phyloP scores from a whole-genome alignment of 2,797 vertebrate species.

The Esox lucius region DNA sequence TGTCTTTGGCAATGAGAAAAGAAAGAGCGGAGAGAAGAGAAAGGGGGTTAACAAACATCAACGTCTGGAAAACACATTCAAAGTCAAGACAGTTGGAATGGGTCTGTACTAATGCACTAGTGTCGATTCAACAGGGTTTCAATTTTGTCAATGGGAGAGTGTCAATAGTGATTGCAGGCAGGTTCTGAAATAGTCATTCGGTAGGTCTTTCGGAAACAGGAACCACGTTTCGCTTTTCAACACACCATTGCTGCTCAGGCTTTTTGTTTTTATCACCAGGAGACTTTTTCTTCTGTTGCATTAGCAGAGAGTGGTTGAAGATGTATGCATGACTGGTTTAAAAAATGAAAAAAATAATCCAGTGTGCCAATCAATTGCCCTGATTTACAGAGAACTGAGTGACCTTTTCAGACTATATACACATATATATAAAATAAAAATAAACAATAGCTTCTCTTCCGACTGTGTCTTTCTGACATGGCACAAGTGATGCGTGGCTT shows the following conservation, averaged over 20 bases:
- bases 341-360: constrained; percentile 23
- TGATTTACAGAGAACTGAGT: constrained; percentile 38
- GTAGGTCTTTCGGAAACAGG: constrained; percentile 43
- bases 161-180: constrained; percentile 46
- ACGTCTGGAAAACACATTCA: constrained; percentile 72
- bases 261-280: constrained; percentile 8
- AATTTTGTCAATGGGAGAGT: constrained; percentile 37
- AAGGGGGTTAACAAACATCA: constrained; percentile 70
- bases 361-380: constrained; percentile 35
- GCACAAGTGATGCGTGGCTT: constrained; percentile 55
- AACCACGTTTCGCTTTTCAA: constrained; percentile 29
- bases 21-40: constrained; percentile 80
- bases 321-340: constrained; percentile 31
- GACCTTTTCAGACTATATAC: constrained; percentile 10
- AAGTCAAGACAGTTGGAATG: constrained; percentile 68
- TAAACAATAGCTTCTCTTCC: constrained; percentile 38
- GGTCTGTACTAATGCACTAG: constrained; percentile 72
- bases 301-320: constrained; percentile 74
- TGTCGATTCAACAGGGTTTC: constrained; percentile 53
- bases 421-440: constrained; percentile 1
- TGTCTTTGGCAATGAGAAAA: constrained; percentile 86
- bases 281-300: constrained; percentile 55
- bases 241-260: constrained; percentile 46
- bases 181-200: constrained; percentile 48
- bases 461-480: constrained; percentile 52